Evolutionary conservation across 2,797 vertebrate genomes (phyloP).

Genomic region (Chromis chromis): DNA sequence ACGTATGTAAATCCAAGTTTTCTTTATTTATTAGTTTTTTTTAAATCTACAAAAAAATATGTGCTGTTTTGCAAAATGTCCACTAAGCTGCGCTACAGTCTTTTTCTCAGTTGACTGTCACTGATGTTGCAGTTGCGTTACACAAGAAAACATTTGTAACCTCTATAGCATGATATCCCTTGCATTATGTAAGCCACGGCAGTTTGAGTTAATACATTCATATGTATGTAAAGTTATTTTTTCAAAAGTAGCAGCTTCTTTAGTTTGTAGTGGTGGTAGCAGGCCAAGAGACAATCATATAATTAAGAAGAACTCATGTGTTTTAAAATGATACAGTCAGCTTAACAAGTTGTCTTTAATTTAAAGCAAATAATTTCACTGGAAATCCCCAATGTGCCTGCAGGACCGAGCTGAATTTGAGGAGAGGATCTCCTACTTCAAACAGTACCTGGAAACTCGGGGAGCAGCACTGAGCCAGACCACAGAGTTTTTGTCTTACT

Average conservation of each 20-base stretch:
- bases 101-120: not conserved
- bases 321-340: no score
- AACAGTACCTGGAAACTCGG: constrained; percentile 92
- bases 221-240: not conserved
- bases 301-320: not conserved
- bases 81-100: constrained; percentile 66
- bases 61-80: constrained; percentile 48
- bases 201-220: not conserved
- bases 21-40: not conserved
- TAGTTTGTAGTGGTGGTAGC: not conserved
- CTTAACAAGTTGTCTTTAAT: not conserved
- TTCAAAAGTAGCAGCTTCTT: not conserved
- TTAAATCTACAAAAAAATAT: not conserved
- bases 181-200: not conserved
- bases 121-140: constrained; percentile 25
- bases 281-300: not conserved
- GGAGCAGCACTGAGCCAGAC: constrained; percentile 92
- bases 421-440: constrained; percentile 89
- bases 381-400: constrained; percentile 25
- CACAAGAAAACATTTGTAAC: not conserved
- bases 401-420: constrained; percentile 90
- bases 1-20: constrained; percentile 79
- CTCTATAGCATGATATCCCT: not conserved
- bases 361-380: constrained; percentile 1
- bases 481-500: constrained; percentile 94